Evolutionary conservation across 2,113 vertebrate genomes (phyloP), one percentile per base, ranked within the genome.

Genomic region (Gorilla gorilla): DNA sequence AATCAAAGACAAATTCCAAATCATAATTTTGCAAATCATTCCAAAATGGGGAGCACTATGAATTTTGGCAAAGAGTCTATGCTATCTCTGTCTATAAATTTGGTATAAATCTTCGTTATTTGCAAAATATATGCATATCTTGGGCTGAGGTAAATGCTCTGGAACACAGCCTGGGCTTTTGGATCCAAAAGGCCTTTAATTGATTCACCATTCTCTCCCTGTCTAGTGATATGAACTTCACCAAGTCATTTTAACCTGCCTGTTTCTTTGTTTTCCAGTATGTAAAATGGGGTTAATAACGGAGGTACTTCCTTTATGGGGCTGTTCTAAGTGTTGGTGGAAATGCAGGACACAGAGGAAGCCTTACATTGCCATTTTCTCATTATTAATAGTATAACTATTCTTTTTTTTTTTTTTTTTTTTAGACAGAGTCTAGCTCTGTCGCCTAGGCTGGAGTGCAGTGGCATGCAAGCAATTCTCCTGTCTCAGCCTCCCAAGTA

Each of bases 1-100:
- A 97, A 97, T 96, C 86, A 94, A 81, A 97, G 93, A 92, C 61
- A 97, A 81, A 95, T 92, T 97, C 94, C 68, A 87, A 97, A 79
- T 81, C 94, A 95, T 50, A 93, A 10, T 78, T 94, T 97, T 81
- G 64, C 79, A 92, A 87, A 93, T 93, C 87, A 57, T 81, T 90
- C 87, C 93, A 89, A 68, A 88, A 82, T 40, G 85, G 91, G 87
- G 75, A 89, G 57, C 50, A 12, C 70, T 61, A 1, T 64, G 79
- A 50, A 38, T 80, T 84, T 86, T 91, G 96, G 91, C 85, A 64
- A 27, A 79, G 92, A 35, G 35, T 50, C 40, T 1, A 12, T 0
- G 11, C n/a, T 57, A 0, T 76, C 68, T 96, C 68, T 70, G 22
- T 61, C 50, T 70, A 2, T 13, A 50, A 50, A 79, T 70, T 75